Conservation (phyloP, 2,888 invertebrate species). For the Octodonta nipae region DNA sequence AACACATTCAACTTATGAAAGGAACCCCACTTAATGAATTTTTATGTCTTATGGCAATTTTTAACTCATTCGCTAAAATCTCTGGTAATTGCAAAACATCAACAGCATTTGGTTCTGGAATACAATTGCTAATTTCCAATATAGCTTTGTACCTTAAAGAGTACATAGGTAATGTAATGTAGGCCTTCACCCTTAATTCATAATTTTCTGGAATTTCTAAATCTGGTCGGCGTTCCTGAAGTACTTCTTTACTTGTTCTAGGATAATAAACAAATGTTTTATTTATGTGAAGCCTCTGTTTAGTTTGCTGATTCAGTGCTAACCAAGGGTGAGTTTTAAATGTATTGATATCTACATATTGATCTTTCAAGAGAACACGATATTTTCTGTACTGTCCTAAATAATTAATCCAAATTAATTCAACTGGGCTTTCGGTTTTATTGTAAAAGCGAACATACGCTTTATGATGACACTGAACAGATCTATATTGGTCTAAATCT, state of each 20-base stretch:
- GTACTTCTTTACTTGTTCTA: slow-evolving; percentile 28
- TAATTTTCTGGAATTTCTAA: slow-evolving; percentile 15
- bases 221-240: slow-evolving; percentile 14
- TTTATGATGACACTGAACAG: slow-evolving; percentile 29
- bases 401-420: slow-evolving; percentile 68
- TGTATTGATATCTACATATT: slow-evolving; percentile 54
- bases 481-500: too few species aligned
- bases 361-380: slow-evolving; percentile 41
- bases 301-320: slow-evolving; percentile 56
- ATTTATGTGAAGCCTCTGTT: slow-evolving; percentile 50
- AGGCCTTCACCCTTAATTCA: slow-evolving; percentile 33
- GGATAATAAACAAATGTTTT: slow-evolving; percentile 36
- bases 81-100: too few species aligned
- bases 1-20: too few species aligned
- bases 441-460: slow-evolving; percentile 51
- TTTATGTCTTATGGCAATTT: too few species aligned
- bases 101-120: too few species aligned
- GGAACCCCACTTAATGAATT: too few species aligned
- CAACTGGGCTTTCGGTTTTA: slow-evolving; percentile 39
- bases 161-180: slow-evolving; percentile 41
- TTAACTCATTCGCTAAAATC: too few species aligned
- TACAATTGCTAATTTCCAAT: slow-evolving; percentile 37
- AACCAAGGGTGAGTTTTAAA: slow-evolving; percentile 77
- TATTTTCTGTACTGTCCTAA: slow-evolving; percentile 49
- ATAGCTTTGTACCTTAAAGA: slow-evolving; percentile 38